Base-by-base conservation (phyloP, 2,113 vertebrate genomes). In the Leptocoma aspasia region DNA sequence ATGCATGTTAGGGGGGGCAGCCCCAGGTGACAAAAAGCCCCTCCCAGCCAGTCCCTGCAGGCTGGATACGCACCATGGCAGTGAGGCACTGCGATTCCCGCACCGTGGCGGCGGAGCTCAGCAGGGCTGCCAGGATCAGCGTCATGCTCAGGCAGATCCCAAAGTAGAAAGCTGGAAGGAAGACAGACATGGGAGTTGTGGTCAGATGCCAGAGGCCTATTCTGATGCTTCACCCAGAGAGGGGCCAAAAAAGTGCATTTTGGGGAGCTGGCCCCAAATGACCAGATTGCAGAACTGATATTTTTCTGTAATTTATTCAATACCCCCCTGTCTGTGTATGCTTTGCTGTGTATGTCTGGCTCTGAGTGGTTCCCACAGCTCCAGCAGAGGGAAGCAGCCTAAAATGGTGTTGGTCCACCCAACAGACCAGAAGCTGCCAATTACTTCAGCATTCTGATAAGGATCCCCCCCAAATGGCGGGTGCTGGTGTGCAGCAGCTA, bases 61-160 rank as follows among this genome's bases (percentile, higher is more conserved):
- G 39, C 20, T 13, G 2, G 6, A 8, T 84, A 98, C 97, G 21
- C 89, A 98, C 97, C 92, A 88, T 83, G 53, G 96, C 87, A 0
- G 95, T 94, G 60, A 97, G 95, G 20, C 90, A 59, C 68, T 78
- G 95, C 0, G 97, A 96, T 64, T 98, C 97, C 77, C 92, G 91
- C 59, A 97, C 89, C 1, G 73, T 96, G 76, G 96, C 96, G 0
- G 76, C 52, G 0, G 93, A 86, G 64, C 97, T 97, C 91, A 98
- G 91, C 41, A 97, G 82, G 56, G 94, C 92, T 41, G 93, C 95
- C 3, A 97, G 78, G 78, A 93, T 66, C 63, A 98, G 95, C 10
- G 91, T 90, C 77, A 95, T 92, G 78, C 95, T 95, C 72, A 97
- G 90, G 73, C 92, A 95, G 50, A 97, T 94, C 65, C 97, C 97